Conservation (phyloP, 1,140 invertebrate species). For the Bombus sylvicola region DNA sequence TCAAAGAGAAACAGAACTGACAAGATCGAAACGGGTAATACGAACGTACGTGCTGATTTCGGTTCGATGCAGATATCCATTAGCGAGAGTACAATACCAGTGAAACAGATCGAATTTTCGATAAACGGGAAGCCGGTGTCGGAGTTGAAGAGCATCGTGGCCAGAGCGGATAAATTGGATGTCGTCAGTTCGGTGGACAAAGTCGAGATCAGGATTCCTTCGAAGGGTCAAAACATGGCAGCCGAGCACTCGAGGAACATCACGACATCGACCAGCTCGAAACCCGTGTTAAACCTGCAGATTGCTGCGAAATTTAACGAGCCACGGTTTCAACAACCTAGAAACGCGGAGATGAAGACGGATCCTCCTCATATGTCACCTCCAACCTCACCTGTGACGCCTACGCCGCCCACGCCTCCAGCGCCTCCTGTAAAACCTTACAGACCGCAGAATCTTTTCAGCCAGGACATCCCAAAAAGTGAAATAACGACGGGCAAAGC, state of each 20-base stretch:
- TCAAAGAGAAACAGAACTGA: neutral
- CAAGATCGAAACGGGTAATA: neutral
- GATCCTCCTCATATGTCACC: neutral
- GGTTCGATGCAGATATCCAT: slow-evolving; percentile 65
- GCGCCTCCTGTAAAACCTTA: neutral
- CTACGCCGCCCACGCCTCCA: slow-evolving; percentile 8
- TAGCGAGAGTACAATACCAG: slow-evolving; percentile 55
- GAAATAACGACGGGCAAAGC: neutral
- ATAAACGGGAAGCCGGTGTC: slow-evolving; percentile 66
- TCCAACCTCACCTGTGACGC: neutral
- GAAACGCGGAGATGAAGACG: slow-evolving; percentile 2
- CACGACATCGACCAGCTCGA: neutral
- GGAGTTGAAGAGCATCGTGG: slow-evolving; percentile 58
- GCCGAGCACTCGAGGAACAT: neutral
- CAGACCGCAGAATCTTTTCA: neutral
- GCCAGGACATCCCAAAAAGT: neutral
- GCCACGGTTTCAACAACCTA: neutral
- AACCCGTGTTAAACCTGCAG: slow-evolving; percentile 52
- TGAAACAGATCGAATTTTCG: slow-evolving; percentile 67
- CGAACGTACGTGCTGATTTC: neutral
- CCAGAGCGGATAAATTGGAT: slow-evolving; percentile 57
- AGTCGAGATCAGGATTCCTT: slow-evolving; percentile 67
- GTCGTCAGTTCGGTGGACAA: slow-evolving; percentile 62
- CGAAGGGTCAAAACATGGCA: neutral
- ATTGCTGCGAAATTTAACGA: slow-evolving; percentile 59